These are phyloP conservation scores for Steinernema hermaphroditum DNA, from an alignment of 2,888 invertebrate species.

Conservation along the genomic window DNA sequence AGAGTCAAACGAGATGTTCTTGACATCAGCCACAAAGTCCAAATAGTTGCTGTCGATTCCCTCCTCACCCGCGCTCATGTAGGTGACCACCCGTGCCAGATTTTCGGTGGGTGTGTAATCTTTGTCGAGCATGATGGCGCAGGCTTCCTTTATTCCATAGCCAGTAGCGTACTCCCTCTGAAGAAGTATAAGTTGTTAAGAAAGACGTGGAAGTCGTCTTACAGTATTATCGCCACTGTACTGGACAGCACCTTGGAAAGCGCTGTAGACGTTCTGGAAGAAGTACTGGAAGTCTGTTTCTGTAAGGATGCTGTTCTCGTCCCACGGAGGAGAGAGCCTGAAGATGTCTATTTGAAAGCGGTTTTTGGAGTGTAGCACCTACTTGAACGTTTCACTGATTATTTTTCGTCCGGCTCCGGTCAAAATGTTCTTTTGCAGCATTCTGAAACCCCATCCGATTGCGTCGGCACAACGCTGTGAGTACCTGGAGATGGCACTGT, in stretches of 20 bases:
- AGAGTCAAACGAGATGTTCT: slow-evolving; percentile 4
- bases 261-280: slow-evolving; percentile 51
- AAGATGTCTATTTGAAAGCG: slow-evolving; percentile 29
- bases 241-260: slow-evolving; percentile 58
- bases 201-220: too few relatives aligned
- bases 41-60: not conserved
- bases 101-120: slow-evolving; percentile 15
- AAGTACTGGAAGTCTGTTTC: slow-evolving; percentile 44
- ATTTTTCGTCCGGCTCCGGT: slow-evolving; percentile 43
- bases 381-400: slow-evolving; percentile 45
- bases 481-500: not conserved
- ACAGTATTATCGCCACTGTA: slow-evolving; percentile 58
- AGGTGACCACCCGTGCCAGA: slow-evolving; percentile 20
- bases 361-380: not conserved
- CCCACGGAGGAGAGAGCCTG: slow-evolving; percentile 49
- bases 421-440: slow-evolving; percentile 45
- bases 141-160: slow-evolving; percentile 26
- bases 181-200: too few relatives aligned
- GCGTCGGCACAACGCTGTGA: slow-evolving; percentile 2
- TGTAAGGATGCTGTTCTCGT: slow-evolving; percentile 38
- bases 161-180: not conserved
- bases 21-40: not conserved
- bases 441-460: slow-evolving; percentile 19
- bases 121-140: slow-evolving; percentile 23
- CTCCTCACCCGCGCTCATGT: not conserved